Conservation (phyloP, 2,888 invertebrate genomes). For the Yponomeuta plumbellus region DNA sequence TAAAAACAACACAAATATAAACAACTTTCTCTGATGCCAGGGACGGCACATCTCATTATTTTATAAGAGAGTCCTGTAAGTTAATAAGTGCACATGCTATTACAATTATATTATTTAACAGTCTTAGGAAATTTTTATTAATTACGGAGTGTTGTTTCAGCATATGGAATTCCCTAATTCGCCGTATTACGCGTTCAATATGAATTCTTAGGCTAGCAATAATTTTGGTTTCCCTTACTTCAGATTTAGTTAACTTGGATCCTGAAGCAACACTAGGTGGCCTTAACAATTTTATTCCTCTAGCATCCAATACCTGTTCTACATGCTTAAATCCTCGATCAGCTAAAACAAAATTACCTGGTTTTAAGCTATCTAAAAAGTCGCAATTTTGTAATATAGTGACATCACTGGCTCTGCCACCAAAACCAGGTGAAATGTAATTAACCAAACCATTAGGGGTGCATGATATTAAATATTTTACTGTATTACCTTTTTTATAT, state of each 20-base stretch:
- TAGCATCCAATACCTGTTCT: slow-evolving; percentile 8
- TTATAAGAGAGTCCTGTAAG: slow-evolving; percentile 16
- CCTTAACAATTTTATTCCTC: slow-evolving; percentile 15
- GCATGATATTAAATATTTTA: slow-evolving; percentile 14
- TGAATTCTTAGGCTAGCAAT: slow-evolving; percentile 19
- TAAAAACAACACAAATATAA: background rate
- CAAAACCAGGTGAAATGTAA: slow-evolving; percentile 11
- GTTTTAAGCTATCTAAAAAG: background rate
- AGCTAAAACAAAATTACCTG: slow-evolving; percentile 17
- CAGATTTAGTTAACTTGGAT: slow-evolving; percentile 13
- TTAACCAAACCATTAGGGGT: slow-evolving; percentile 8
- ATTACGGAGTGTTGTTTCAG: slow-evolving; percentile 15
- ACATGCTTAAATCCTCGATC: slow-evolving; percentile 23
- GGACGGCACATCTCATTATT: slow-evolving; percentile 17
- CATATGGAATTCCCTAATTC: slow-evolving; percentile 19
- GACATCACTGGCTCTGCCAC: slow-evolving; percentile 7
- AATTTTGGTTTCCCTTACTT: slow-evolving; percentile 17
- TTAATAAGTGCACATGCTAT: slow-evolving; percentile 15
- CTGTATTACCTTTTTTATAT: slow-evolving; percentile 16
- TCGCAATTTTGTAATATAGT: slow-evolving; percentile 6
- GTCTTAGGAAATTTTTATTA: slow-evolving; percentile 14
- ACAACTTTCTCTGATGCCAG: background rate
- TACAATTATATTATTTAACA: slow-evolving; percentile 17
- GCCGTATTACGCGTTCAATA: slow-evolving; percentile 20
- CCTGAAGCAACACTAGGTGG: slow-evolving; percentile 16